These are phyloP conservation scores for Nipponia nippon DNA, from an alignment of 2,113 vertebrate species.

Conservation along the genomic window DNA sequence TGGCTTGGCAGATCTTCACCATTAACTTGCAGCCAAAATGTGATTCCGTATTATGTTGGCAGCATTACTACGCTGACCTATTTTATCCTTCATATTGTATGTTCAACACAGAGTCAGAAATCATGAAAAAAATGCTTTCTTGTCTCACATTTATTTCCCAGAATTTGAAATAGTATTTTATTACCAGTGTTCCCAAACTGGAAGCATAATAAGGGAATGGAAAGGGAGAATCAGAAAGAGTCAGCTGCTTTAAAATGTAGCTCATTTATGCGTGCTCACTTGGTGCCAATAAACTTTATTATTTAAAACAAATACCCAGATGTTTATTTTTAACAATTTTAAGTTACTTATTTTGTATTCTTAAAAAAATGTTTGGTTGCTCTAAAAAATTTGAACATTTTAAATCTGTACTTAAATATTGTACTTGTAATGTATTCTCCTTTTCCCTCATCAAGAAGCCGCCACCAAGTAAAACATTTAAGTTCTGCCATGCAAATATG, in stretches of 20 bases:
- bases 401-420: not conserved
- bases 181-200: not conserved
- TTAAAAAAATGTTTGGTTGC: not conserved
- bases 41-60: not conserved
- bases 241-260: not conserved
- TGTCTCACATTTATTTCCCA: not conserved
- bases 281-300: not conserved
- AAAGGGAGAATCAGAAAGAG: not conserved
- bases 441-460: not conserved
- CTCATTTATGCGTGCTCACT: not conserved
- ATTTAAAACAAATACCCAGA: not conserved
- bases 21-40: not conserved
- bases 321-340: not conserved
- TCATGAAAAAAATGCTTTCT: not conserved
- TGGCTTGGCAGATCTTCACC: not conserved
- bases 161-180: not conserved
- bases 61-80: not conserved
- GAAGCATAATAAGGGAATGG: not conserved
- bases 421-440: not conserved
- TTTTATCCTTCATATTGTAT: not conserved
- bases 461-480: fast-evolving
- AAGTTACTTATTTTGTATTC: not conserved
- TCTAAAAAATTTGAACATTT: not conserved
- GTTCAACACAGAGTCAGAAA: not conserved
- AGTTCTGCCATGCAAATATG: not conserved